phyloP scores from a whole-genome alignment of 2,113 vertebrate species.

The Phasianus colchicus region DNA sequence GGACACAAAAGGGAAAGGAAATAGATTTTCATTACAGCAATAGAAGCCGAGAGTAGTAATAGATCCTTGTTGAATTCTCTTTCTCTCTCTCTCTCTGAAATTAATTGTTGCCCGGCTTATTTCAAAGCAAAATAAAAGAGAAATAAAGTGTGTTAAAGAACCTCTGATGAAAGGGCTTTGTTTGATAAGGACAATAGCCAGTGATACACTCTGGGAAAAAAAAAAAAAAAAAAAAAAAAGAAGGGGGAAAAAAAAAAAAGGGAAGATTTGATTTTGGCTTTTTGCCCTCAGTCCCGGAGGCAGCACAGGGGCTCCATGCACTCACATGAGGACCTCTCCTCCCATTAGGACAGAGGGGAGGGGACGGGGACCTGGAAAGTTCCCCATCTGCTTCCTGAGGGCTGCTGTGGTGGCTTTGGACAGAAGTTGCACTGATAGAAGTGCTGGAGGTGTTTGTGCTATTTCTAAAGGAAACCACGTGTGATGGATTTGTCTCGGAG shows the following conservation, averaged over 20 bases:
- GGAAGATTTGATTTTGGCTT: constrained; percentile 79
- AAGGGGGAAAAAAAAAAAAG: constrained; percentile 66
- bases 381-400: background rate
- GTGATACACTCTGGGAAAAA: constrained; percentile 80
- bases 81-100: constrained; percentile 93
- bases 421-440: background rate
- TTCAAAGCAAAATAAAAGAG: constrained; percentile 99
- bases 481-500: background rate
- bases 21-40: constrained; percentile 99
- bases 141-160: constrained; percentile 96
- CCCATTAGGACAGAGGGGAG: rapidly evolving
- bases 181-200: constrained; percentile 92
- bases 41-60: constrained; percentile 99
- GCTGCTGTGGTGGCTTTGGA: background rate
- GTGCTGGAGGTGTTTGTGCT: background rate
- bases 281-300: constrained; percentile 66
- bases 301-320: background rate
- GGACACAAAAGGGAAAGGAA: constrained; percentile 99
- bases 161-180: constrained; percentile 97
- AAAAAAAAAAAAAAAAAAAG: constrained; percentile 22
- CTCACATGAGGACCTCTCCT: background rate
- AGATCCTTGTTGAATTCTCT: constrained; percentile 99
- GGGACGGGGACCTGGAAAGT: background rate
- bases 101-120: constrained; percentile 99
- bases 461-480: background rate